These are phyloP conservation scores for Gambelia wislizenii DNA, from an alignment of 2,797 vertebrate species.

Conservation along the genomic window DNA sequence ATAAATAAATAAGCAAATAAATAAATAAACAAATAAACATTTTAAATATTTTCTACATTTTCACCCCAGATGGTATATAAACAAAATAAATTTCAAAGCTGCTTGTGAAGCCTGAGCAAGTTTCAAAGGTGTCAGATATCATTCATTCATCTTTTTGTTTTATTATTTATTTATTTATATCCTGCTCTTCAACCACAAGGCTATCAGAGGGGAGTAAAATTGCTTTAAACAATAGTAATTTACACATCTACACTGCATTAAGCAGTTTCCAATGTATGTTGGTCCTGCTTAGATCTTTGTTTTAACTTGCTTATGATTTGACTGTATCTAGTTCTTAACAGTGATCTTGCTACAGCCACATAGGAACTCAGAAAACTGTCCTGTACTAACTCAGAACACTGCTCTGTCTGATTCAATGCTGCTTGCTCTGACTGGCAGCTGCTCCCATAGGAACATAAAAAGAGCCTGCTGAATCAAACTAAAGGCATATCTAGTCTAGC, in stretches of 20 bases:
- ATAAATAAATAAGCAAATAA: too few species aligned
- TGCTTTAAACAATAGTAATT: too few species aligned
- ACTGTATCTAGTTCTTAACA: not conserved
- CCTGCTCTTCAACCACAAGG: too few species aligned
- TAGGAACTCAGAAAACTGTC: not conserved
- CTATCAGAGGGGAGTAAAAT: too few species aligned
- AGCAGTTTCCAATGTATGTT: too few species aligned
- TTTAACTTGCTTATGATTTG: not conserved
- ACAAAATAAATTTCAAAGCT: slow-evolving; percentile 62
- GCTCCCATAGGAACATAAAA: not conserved
- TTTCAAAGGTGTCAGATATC: slow-evolving; percentile 36
- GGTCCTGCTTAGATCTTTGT: not conserved
- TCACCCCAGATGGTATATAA: slow-evolving; percentile 62
- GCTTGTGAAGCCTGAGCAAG: slow-evolving; percentile 58
- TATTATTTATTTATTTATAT: too few species aligned
- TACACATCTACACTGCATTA: too few species aligned
- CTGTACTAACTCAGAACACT: not conserved
- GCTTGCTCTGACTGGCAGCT: not conserved
- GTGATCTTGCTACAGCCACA: not conserved
- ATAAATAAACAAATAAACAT: too few species aligned
- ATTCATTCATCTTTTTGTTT: too few species aligned
- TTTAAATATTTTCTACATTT: slow-evolving; percentile 34
- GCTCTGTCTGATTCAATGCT: not conserved
- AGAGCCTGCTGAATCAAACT: not conserved
- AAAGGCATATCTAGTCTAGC: not conserved